Evolutionary conservation across 2,888 invertebrate genomes (phyloP), one percentile per base, ranked within the genome.

Genomic region (Patella depressa): DNA sequence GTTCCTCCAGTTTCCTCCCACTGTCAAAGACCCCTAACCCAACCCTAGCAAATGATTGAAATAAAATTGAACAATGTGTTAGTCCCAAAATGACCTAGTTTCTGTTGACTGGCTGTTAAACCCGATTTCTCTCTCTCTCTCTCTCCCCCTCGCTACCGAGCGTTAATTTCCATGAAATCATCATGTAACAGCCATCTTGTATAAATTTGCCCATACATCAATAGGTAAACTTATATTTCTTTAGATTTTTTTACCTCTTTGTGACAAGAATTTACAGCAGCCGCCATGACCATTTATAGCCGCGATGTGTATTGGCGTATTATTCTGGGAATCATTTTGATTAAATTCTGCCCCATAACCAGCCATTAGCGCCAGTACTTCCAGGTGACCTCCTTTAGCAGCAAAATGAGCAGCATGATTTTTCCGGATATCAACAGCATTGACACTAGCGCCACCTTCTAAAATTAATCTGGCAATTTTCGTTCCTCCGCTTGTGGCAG

Each of bases 261-360:
- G 91, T 45, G 85, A 88, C 11, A 91, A 85, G 82, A 90, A 92
- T 79, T 90, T 89, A 79, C 90, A 88, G 81, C 89, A 90, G 87
- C 87, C 86, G 3, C 86, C 91, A 79, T 89, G 88, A 0, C 91
- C 91, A 11, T 82, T 83, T 69, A 81, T 83, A 14, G 91, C 91
- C 29, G 91, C 91, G 55, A 88, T 81, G 80, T 92, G 91, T 54
- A 91, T 85, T 15, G 92, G 91, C 29, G 88, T 90, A 81, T 91
- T 90, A 19, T 88, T 89, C 71, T 90, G 88, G 74, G 86, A 83
- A 78, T 90, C 90, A 17, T 82, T 82, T 76, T 88, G 87, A 80
- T 92, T 90, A 85, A 92, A 91, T 73, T 90, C 85, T 7, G 91
- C 91, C 54, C 89, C 88, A 82, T 87, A 90, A 2, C 89, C 91